phyloP scores from a whole-genome alignment of 2,797 vertebrate species.

The Chiroxiphia lanceolata region DNA sequence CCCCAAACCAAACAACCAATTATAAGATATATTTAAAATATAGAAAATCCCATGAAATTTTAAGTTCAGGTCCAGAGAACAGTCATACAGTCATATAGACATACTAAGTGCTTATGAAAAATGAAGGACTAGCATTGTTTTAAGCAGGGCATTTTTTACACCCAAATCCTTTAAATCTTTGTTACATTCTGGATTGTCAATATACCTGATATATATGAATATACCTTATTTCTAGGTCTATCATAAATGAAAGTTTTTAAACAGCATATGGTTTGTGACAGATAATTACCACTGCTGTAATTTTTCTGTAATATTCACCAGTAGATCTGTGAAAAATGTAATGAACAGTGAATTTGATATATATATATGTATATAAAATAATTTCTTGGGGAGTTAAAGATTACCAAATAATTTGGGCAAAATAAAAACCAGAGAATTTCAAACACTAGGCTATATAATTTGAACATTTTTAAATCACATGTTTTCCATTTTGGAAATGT shows the following conservation, averaged over 20 bases:
- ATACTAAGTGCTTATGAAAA: background rate
- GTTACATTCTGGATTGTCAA: background rate
- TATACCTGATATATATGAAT: background rate
- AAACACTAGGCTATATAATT: background rate
- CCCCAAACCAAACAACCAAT: background rate
- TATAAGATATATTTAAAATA: background rate
- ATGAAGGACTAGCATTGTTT: background rate
- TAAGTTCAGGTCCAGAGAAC: background rate
- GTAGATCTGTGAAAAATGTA: background rate
- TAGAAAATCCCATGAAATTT: background rate
- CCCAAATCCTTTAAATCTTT: background rate
- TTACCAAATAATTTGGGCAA: background rate
- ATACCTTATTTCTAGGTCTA: background rate
- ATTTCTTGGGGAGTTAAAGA: background rate
- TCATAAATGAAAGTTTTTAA: background rate
- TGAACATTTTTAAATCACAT: background rate
- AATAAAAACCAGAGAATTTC: background rate
- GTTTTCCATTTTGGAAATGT: background rate
- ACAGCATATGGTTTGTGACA: background rate
- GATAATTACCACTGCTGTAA: background rate
- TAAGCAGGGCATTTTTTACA: background rate
- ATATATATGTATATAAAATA: background rate
- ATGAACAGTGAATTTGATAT: background rate
- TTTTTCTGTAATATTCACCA: background rate
- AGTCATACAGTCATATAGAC: background rate